Conservation (phyloP, 2,113 vertebrate genomes). For the Salvator merianae region DNA sequence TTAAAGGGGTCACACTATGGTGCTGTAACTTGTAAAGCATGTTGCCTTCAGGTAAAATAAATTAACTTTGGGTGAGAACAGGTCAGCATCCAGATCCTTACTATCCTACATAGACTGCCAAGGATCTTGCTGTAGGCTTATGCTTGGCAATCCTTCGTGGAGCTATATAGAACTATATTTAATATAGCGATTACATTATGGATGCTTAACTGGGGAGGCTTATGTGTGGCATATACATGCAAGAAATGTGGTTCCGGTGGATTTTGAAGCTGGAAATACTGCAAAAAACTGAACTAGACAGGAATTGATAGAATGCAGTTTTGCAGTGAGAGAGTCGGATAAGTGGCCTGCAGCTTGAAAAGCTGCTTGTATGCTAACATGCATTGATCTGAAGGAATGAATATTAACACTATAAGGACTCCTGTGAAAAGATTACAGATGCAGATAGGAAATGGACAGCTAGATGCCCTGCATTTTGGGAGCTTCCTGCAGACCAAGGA, state of each 20-base stretch:
- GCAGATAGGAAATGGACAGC: no score
- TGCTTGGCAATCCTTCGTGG: neutral
- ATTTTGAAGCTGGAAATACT: neutral
- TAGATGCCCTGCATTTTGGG: no score
- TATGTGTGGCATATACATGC: neutral
- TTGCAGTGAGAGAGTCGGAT: neutral
- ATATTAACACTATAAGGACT: no score
- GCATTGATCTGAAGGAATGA: neutral
- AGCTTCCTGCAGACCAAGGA: no score
- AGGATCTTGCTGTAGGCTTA: neutral
- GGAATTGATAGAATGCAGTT: neutral
- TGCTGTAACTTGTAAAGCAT: neutral
- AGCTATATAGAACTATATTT: neutral
- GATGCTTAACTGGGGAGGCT: neutral
- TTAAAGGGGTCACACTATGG: neutral
- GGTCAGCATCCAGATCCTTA: neutral
- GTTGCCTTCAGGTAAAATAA: neutral
- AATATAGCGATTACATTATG: neutral
- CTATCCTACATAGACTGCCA: neutral
- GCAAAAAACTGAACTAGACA: neutral
- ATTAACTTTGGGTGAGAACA: neutral
- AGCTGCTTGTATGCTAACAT: neutral
- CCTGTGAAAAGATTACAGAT: no score
- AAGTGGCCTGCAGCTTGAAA: neutral
- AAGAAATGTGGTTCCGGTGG: neutral